phyloP scores from a whole-genome alignment of 2,888 invertebrate species.

The Tenthredo distinguenda region DNA sequence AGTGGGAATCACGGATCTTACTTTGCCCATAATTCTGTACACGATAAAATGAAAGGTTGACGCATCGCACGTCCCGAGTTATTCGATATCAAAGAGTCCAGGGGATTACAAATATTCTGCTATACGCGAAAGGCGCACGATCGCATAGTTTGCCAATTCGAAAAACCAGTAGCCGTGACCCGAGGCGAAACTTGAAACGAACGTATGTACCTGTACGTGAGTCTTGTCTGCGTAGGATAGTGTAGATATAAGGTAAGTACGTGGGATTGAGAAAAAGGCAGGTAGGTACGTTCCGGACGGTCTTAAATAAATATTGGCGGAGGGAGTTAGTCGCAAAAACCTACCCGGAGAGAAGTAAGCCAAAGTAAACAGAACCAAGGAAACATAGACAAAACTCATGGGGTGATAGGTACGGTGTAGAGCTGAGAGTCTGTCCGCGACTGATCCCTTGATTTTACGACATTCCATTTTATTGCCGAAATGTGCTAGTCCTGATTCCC shows the following conservation, averaged over 20 bases:
- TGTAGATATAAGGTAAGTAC: background rate
- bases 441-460: background rate
- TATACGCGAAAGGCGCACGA: background rate
- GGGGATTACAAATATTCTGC: background rate
- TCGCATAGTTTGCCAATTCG: background rate
- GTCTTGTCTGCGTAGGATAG: background rate
- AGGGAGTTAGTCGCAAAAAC: slow-evolving; percentile 24
- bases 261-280: background rate
- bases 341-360: background rate
- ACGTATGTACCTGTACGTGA: background rate
- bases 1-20: background rate
- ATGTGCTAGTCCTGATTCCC: too few relatives aligned
- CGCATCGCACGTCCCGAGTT: background rate
- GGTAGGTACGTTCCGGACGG: background rate
- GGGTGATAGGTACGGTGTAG: background rate
- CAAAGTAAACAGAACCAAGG: slow-evolving; percentile 10
- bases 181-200: background rate
- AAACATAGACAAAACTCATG: background rate
- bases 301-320: slow-evolving; percentile 19
- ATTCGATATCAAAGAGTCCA: background rate
- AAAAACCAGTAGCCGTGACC: background rate
- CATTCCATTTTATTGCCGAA: background rate
- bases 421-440: background rate
- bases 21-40: background rate
- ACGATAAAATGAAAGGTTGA: background rate